These are phyloP conservation scores for Lingula anatina DNA, from an alignment of 2,888 invertebrate genomes.

Conservation along the genomic window DNA sequence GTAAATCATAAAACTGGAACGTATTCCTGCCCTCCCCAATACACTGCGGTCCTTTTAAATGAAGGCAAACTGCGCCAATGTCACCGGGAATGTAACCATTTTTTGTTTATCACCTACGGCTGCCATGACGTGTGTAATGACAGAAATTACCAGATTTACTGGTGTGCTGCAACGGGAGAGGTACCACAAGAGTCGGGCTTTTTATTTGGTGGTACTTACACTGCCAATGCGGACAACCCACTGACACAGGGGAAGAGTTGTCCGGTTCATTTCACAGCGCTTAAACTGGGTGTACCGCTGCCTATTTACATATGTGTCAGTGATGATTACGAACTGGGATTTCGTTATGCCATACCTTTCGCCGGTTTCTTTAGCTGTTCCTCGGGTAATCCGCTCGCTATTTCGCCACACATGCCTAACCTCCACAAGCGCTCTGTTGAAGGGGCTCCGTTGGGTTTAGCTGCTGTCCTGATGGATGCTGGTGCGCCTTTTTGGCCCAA, in stretches of 20 bases:
- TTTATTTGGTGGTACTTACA: constrained; percentile 34
- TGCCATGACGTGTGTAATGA: constrained; percentile 16
- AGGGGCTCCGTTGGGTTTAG: neutral
- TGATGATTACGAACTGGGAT: constrained; percentile 30
- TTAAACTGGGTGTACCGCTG: constrained; percentile 18
- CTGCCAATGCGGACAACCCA: constrained; percentile 19
- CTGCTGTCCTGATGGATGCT: constrained; percentile 10
- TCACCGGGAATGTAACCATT: constrained; percentile 17
- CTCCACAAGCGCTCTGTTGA: neutral
- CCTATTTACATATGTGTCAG: constrained; percentile 25
- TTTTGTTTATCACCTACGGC: constrained; percentile 16
- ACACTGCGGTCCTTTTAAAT: constrained; percentile 19
- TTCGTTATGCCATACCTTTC: constrained; percentile 23
- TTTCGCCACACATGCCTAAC: neutral
- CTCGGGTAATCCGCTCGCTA: constrained; percentile 24
- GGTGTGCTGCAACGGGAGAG: constrained; percentile 26
- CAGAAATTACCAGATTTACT: constrained; percentile 23
- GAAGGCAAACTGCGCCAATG: constrained; percentile 15
- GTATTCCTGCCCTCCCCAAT: constrained; percentile 23
- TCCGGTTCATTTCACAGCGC: constrained; percentile 20
- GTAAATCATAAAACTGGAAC: constrained; percentile 28
- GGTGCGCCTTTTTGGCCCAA: constrained; percentile 19
- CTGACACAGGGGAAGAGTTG: constrained; percentile 25
- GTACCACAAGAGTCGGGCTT: constrained; percentile 20
- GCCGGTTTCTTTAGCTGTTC: constrained; percentile 35